Conservation (phyloP, 2,888 invertebrate genomes). For the Agrilus biguttatus region DNA sequence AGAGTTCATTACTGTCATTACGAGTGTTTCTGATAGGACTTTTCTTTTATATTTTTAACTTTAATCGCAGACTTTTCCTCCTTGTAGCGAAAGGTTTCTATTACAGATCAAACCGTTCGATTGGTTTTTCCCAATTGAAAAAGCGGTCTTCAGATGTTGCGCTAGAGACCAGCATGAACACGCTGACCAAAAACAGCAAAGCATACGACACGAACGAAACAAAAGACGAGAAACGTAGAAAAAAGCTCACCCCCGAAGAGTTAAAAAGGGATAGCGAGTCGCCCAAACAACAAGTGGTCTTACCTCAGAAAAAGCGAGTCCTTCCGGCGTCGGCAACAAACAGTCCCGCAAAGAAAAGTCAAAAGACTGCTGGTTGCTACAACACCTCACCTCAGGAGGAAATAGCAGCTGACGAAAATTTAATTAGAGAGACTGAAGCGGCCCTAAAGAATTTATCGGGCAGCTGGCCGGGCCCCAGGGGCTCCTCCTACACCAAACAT, state of each 20-base stretch:
- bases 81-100: slow-evolving; percentile 1
- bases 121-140: slow-evolving; percentile 44
- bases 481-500: slow-evolving; percentile 44
- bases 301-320: slow-evolving; percentile 47
- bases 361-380: slow-evolving; percentile 26
- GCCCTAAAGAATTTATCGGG: slow-evolving; percentile 77
- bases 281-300: slow-evolving; percentile 27
- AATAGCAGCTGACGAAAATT: slow-evolving; percentile 55
- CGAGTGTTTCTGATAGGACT: too few species aligned
- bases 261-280: slow-evolving; percentile 20
- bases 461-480: slow-evolving; percentile 63
- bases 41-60: too few species aligned
- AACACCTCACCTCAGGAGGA: slow-evolving; percentile 23
- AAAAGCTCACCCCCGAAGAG: slow-evolving; percentile 24
- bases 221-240: slow-evolving; percentile 32
- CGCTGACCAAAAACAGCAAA: slow-evolving; percentile 24
- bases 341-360: slow-evolving; percentile 30
- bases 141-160: slow-evolving; percentile 49
- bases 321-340: slow-evolving; percentile 21
- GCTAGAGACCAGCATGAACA: slow-evolving; percentile 12
- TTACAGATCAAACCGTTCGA: slow-evolving; percentile 29
- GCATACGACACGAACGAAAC: slow-evolving; percentile 14
- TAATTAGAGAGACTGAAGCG: slow-evolving; percentile 78
- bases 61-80: too few species aligned
- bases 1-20: too few species aligned